phyloP scores from a whole-genome alignment of 2,888 invertebrate genomes.

The Sympetrum striolatum region DNA sequence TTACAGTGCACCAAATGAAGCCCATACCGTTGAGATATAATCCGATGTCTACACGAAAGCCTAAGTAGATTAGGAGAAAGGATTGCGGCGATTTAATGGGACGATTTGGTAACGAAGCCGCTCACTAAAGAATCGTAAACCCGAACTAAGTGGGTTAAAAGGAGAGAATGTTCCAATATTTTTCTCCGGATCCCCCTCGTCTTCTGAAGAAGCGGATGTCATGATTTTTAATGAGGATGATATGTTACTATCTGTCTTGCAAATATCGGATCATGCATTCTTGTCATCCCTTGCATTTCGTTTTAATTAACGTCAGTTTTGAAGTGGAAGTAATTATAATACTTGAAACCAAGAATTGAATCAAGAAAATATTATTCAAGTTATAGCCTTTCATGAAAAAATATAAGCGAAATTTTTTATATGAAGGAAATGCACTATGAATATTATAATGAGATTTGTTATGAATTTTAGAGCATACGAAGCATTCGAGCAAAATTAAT shows the following conservation, averaged over 20 bases:
- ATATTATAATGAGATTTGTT: too few species aligned
- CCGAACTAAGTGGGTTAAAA: neutral
- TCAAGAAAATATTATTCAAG: too few species aligned
- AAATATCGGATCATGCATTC: neutral
- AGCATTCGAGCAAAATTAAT: too few species aligned
- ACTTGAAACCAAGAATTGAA: too few species aligned
- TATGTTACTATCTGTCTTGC: neutral
- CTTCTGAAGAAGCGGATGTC: neutral
- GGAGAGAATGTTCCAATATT: neutral
- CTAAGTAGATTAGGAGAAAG: neutral
- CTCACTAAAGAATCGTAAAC: neutral
- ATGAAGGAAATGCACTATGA: too few species aligned
- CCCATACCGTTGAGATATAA: neutral
- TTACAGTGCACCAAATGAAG: neutral
- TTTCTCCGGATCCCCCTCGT: neutral
- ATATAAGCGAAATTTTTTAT: too few species aligned
- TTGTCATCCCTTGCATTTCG: neutral
- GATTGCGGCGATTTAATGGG: neutral
- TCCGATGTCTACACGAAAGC: neutral
- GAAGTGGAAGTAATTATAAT: too few species aligned
- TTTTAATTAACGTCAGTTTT: too few species aligned
- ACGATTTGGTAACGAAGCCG: neutral
- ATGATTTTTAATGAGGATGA: neutral
- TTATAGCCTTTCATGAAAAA: too few species aligned
- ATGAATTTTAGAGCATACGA: too few species aligned